phyloP scores from a whole-genome alignment of 2,113 vertebrate species.

The Erythrocercus mccallii region DNA sequence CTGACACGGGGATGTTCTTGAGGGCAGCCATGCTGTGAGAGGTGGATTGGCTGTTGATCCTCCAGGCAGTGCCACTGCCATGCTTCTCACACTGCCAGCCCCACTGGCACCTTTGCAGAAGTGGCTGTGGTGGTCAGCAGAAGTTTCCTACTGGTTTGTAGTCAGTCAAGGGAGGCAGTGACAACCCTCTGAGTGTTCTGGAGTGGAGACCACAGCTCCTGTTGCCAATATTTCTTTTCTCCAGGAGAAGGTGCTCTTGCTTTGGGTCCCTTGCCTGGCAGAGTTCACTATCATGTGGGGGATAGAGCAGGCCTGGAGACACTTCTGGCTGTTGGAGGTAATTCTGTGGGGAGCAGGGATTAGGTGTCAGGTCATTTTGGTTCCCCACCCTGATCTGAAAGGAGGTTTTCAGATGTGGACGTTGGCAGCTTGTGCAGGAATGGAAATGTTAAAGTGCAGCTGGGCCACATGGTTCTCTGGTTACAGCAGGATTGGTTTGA shows the following conservation, averaged over 20 bases:
- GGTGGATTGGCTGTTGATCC: neutral
- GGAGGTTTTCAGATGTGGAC: neutral
- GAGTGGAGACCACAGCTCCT: neutral
- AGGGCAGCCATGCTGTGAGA: neutral
- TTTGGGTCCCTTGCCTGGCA: neutral
- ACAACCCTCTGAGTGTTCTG: accelerated
- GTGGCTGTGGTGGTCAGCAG: neutral
- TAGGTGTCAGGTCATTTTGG: slow-evolving; percentile 8
- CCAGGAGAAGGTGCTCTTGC: neutral
- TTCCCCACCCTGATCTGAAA: neutral
- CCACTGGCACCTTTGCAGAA: accelerated
- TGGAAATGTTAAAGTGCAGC: slow-evolving; percentile 26
- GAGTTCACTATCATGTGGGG: neutral
- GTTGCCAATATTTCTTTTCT: neutral
- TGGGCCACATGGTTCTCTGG: neutral
- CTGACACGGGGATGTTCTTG: accelerated
- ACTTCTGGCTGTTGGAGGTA: neutral
- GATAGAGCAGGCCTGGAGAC: neutral
- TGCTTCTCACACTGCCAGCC: neutral
- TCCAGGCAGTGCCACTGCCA: neutral
- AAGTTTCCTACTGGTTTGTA: neutral
- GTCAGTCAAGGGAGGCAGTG: neutral
- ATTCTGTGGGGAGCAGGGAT: neutral
- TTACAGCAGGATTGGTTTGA: slow-evolving; percentile 10
- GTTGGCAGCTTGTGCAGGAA: neutral